Evolutionary conservation across 2,113 vertebrate genomes (phyloP).

Genomic region (Lipophrys pholis): DNA sequence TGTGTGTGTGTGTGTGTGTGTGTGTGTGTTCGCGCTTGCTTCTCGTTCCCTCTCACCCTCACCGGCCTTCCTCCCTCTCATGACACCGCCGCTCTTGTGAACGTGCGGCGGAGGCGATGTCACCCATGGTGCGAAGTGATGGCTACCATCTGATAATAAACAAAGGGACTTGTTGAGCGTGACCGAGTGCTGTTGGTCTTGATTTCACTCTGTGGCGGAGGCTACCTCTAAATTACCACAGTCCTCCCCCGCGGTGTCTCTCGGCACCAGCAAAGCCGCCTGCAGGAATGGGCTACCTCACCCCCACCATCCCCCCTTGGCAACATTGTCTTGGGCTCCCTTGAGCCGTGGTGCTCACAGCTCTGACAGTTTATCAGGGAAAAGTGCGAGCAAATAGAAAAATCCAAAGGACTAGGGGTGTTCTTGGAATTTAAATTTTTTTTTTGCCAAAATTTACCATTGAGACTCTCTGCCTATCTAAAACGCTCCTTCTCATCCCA

Average conservation of each 20-base stretch:
- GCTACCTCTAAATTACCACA: conserved; percentile 62
- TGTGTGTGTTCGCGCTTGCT: no score
- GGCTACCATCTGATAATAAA: conserved; percentile 73
- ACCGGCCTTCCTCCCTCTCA: conserved; percentile 13
- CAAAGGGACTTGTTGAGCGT: conserved; percentile 73
- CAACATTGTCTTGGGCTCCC: conserved; percentile 2
- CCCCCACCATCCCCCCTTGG: not conserved
- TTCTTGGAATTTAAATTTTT: no score
- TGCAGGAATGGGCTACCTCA: conserved; percentile 38
- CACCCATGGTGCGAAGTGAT: conserved; percentile 41
- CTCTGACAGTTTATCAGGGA: not conserved
- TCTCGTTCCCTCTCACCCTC: no score
- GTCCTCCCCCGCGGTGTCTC: conserved; percentile 8
- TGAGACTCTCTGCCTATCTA: no score
- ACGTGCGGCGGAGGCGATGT: conserved; percentile 23
- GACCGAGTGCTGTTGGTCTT: conserved; percentile 61
- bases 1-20: no score
- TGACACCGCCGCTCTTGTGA: conserved; percentile 32
- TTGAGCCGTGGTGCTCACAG: not conserved
- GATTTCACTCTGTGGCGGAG: conserved; percentile 60
- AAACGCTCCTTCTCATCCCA: no score
- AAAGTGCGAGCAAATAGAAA: not conserved
- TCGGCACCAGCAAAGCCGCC: conserved; percentile 23
- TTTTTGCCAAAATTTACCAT: no score
- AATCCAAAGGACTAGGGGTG: no score